Evolutionary conservation across 2,888 invertebrate genomes (phyloP).

Genomic region (Cheilosia grossa): DNA sequence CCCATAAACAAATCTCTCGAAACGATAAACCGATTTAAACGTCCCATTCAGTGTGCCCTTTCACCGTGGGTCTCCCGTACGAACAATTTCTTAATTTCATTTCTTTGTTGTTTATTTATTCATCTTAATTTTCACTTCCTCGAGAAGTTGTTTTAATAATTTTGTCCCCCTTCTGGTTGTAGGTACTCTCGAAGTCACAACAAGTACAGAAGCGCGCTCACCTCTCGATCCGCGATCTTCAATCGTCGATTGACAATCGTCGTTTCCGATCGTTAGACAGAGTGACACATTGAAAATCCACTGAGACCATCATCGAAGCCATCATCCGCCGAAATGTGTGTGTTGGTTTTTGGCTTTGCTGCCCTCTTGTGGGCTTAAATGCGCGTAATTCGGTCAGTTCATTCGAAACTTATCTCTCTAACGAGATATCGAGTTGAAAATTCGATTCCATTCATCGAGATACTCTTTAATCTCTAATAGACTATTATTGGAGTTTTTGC

Average conservation of each 20-base stretch:
- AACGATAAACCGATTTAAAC: conserved; percentile 62
- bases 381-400: conserved; percentile 70
- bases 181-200: background rate
- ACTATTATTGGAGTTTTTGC: conserved; percentile 59
- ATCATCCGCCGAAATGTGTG: background rate
- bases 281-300: conserved; percentile 60
- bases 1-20: conserved; percentile 58
- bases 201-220: conserved; percentile 22
- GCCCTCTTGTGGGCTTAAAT: conserved; percentile 57
- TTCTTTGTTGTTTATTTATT: conserved; percentile 59
- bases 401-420: conserved; percentile 63
- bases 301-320: conserved; percentile 14
- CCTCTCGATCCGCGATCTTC: conserved; percentile 18
- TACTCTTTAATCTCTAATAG: conserved; percentile 62
- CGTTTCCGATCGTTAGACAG: conserved; percentile 62
- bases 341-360: conserved; percentile 30
- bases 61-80: conserved; percentile 3
- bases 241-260: background rate
- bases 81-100: conserved; percentile 54
- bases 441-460: conserved; percentile 1
- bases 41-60: conserved; percentile 37
- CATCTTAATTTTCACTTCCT: conserved; percentile 64
- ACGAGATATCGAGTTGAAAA: conserved; percentile 63
- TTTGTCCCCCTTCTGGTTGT: background rate
- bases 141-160: conserved; percentile 52